These are phyloP conservation scores for Heterocephalus glaber DNA, from an alignment of 2,113 vertebrate genomes.

Conservation along the genomic window DNA sequence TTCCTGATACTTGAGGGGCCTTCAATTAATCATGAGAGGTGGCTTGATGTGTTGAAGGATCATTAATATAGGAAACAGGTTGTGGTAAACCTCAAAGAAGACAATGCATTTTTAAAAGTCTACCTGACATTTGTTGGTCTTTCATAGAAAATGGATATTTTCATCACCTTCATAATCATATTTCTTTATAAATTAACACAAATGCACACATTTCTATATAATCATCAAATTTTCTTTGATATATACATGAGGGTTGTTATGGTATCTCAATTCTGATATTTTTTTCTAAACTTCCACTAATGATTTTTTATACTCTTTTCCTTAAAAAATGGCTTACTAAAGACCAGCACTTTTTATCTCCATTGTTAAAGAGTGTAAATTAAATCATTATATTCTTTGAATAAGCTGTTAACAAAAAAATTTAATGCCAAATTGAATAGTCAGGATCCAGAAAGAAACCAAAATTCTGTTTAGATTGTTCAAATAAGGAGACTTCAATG, in stretches of 20 bases:
- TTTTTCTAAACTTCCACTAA: neutral
- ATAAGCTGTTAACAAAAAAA: neutral
- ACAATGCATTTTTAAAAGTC: neutral
- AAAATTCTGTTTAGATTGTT: neutral
- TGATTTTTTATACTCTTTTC: neutral
- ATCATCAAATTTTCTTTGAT: neutral
- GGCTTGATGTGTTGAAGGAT: neutral
- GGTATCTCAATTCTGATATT: neutral
- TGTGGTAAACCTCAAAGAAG: neutral
- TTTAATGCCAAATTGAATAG: neutral
- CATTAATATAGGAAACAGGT: neutral
- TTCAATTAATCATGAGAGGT: neutral
- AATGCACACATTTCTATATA: neutral
- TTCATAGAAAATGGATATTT: neutral
- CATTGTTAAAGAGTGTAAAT: neutral
- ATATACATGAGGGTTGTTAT: neutral
- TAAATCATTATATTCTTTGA: neutral
- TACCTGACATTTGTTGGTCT: neutral
- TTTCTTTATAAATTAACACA: neutral
- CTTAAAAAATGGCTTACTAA: neutral
- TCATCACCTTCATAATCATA: neutral
- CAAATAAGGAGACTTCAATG: neutral
- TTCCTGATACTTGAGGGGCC: neutral
- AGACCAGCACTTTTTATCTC: neutral
- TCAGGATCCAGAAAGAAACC: neutral